Percentiles rank a stretch among this genome's conserved stretches.
Conservation (phyloP, 2,888 invertebrate species). For the Limnephilus lunatus region DNA sequence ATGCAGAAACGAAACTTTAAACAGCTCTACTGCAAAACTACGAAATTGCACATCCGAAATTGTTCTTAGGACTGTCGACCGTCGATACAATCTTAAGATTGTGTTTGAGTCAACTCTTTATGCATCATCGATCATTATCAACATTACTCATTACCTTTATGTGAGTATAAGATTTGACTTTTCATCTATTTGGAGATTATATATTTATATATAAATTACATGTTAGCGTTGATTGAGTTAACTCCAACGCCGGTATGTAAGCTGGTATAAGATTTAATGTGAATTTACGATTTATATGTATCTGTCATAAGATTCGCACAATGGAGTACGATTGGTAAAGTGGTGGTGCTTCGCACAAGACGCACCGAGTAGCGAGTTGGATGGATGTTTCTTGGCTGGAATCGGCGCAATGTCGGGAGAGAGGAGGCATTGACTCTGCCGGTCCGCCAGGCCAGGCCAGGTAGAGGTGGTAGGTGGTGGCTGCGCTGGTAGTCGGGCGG, state of each 20-base stretch:
- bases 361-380: background rate
- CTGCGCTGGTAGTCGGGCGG: background rate
- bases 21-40: no score
- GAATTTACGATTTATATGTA: background rate
- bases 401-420: slow-evolving; percentile 18
- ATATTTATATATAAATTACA: background rate
- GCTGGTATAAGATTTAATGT: no score
- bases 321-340: slow-evolving; percentile 1
- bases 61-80: no score
- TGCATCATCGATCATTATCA: no score
- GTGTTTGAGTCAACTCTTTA: no score
- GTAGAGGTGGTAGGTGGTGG: background rate
- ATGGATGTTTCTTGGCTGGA: background rate
- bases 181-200: no score
- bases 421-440: slow-evolving; percentile 41
- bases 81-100: no score
- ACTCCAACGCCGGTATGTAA: background rate
- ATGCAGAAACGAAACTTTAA: no score
- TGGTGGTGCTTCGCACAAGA: background rate
- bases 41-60: no score
- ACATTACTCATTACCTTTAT: no score
- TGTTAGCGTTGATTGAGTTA: background rate
- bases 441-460: slow-evolving; percentile 4
- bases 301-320: slow-evolving; percentile 3
- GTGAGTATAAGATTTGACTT: no score